Evolutionary conservation across 1,140 invertebrate species (phyloP).

Genomic region (Dryas iulia): DNA sequence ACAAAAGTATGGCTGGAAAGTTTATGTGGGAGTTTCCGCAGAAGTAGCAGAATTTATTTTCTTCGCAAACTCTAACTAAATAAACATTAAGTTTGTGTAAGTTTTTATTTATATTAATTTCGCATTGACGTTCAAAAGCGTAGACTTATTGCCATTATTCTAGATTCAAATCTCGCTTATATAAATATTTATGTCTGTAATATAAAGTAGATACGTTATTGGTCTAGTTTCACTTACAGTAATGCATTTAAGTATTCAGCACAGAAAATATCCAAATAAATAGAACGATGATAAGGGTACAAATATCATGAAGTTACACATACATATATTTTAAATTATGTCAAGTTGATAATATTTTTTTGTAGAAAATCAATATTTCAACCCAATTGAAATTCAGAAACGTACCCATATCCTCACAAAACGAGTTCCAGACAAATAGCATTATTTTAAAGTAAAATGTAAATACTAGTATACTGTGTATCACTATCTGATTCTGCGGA

Average conservation of each 20-base stretch:
- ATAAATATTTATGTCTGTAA: too few relatives aligned
- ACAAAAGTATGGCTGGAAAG: slow-evolving; percentile 1
- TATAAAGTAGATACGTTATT: too few relatives aligned
- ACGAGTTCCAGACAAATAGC: neutral
- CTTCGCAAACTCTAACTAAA: neutral
- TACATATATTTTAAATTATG: too few relatives aligned
- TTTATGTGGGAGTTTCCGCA: slow-evolving; percentile 1
- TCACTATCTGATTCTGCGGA: slow-evolving; percentile 14
- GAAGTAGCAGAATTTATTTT: slow-evolving; percentile 3
- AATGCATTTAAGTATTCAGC: too few relatives aligned
- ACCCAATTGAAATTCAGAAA: neutral
- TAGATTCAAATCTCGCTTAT: too few relatives aligned
- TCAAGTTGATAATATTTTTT: too few relatives aligned
- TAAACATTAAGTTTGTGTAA: neutral
- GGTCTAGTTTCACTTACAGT: too few relatives aligned
- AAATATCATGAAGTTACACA: too few relatives aligned
- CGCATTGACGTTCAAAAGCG: neutral
- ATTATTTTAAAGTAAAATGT: neutral
- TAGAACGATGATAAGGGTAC: too few relatives aligned
- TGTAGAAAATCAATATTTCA: neutral
- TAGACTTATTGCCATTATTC: too few relatives aligned
- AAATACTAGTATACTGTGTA: neutral
- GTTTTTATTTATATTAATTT: neutral
- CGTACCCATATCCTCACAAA: neutral
- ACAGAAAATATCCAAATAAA: too few relatives aligned